These are phyloP conservation scores for Aleiodes testaceus DNA, from an alignment of 2,888 invertebrate species.

Conservation along the genomic window DNA sequence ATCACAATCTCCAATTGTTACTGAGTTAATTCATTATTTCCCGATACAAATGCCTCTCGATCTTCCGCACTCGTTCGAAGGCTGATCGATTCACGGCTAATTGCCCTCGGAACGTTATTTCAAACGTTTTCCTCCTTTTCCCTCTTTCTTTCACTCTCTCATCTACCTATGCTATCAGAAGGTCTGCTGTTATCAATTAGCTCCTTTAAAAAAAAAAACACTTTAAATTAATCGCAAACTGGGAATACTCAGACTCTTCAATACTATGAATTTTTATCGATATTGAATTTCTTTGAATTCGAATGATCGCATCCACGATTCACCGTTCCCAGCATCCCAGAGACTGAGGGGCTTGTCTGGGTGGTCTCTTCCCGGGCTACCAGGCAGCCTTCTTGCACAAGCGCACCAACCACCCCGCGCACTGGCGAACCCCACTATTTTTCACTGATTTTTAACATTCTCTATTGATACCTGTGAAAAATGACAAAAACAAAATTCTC, in stretches of 20 bases:
- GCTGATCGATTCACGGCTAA: conserved; percentile 52
- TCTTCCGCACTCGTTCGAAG: conserved; percentile 61
- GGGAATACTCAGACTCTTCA: background rate
- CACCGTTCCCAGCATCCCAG: conserved; percentile 72
- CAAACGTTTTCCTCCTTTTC: background rate
- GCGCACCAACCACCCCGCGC: conserved; percentile 62
- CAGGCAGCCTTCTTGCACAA: conserved; percentile 69
- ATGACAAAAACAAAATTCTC: background rate
- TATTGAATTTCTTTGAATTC: conserved; percentile 41
- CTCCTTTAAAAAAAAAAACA: too few species aligned
- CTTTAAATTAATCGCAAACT: background rate
- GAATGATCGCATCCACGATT: conserved; percentile 70
- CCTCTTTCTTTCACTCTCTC: conserved; percentile 6
- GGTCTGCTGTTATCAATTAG: background rate
- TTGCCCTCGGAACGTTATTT: conserved; percentile 7
- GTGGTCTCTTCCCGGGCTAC: conserved; percentile 71
- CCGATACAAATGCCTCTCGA: conserved; percentile 45
- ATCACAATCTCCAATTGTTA: background rate
- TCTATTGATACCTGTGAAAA: conserved; percentile 50
- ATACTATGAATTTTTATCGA: conserved; percentile 57
- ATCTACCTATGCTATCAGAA: background rate
- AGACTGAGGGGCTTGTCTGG: conserved; percentile 70
- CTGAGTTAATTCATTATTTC: background rate
- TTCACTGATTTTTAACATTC: conserved; percentile 71
- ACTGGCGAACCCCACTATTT: conserved; percentile 39